A percentile compares a stretch with the other conserved stretches of the same genome.
phyloP scores from a whole-genome alignment of 1,140 invertebrate genomes.

The Oscheius sp. region DNA sequence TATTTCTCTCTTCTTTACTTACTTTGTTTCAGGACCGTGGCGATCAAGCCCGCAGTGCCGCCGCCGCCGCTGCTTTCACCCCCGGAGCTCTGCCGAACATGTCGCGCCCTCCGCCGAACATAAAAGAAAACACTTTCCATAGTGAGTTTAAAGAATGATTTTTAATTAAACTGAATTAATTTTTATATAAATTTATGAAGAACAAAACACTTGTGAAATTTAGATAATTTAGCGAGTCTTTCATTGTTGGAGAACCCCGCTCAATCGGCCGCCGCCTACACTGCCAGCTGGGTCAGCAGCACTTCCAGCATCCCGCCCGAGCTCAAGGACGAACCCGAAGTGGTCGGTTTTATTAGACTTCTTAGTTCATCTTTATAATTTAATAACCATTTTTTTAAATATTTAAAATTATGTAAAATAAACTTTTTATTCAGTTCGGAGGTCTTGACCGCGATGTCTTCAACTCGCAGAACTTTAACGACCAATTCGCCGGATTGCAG shows the following conservation, averaged over 20 bases:
- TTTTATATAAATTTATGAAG: no score
- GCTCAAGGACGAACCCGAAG: slow-evolving; percentile 31
- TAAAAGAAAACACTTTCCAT: slow-evolving; percentile 5
- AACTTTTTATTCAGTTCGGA: not conserved
- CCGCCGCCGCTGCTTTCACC: not conserved
- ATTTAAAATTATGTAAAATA: no score
- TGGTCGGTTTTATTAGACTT: not conserved
- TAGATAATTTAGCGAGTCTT: slow-evolving; percentile 14
- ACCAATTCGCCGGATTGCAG: not conserved
- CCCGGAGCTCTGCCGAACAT: slow-evolving; percentile 13
- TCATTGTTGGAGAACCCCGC: slow-evolving; percentile 34
- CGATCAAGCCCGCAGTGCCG: no score
- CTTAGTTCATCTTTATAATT: not conserved
- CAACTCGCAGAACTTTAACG: not conserved
- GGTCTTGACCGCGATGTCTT: not conserved
- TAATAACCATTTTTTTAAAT: no score
- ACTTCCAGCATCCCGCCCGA: slow-evolving; percentile 32
- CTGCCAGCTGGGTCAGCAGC: slow-evolving; percentile 31
- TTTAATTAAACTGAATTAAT: not conserved
- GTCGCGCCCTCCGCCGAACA: slow-evolving; percentile 6
- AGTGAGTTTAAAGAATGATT: not conserved
- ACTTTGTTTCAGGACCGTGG: not conserved
- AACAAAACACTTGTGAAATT: no score
- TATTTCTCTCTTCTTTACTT: no score
- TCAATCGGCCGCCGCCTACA: slow-evolving; percentile 34